Percentiles rank a stretch among this genome's conserved stretches.
Evolutionary conservation across 2,113 vertebrate genomes (phyloP).

Genomic region (Alces alces): DNA sequence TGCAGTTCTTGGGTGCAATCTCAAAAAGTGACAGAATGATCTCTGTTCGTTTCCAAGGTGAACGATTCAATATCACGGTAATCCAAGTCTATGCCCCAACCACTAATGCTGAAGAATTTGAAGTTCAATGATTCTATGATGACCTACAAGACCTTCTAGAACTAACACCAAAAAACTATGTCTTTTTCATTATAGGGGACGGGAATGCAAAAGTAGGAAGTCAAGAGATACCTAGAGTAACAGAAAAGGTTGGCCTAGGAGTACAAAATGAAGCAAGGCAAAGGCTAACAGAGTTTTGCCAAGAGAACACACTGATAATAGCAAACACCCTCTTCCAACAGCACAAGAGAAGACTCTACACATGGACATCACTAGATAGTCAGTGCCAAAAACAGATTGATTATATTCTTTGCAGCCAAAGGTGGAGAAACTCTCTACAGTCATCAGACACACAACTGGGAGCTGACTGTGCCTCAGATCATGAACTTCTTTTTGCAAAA

Average conservation of each 20-base stretch:
- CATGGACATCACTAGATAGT: background rate
- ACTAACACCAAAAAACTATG: background rate
- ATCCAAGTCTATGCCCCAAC: background rate
- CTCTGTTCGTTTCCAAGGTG: background rate
- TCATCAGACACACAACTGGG: background rate
- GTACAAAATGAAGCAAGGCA: background rate
- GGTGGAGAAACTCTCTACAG: background rate
- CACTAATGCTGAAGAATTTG: background rate
- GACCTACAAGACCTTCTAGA: background rate
- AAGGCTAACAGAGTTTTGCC: background rate
- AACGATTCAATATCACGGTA: background rate
- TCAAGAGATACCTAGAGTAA: background rate
- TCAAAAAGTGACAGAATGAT: background rate
- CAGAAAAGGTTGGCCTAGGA: background rate
- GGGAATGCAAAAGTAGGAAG: background rate
- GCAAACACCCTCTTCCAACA: background rate
- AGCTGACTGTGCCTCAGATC: background rate
- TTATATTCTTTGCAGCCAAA: background rate
- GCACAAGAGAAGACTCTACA: background rate
- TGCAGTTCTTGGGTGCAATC: background rate
- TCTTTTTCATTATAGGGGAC: background rate
- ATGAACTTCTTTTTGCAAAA: background rate
- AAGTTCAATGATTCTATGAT: background rate
- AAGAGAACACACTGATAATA: background rate
- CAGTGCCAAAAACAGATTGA: background rate